Base-by-base conservation (phyloP, 2,113 vertebrate genomes). In the Rhinichthys klamathensis region DNA sequence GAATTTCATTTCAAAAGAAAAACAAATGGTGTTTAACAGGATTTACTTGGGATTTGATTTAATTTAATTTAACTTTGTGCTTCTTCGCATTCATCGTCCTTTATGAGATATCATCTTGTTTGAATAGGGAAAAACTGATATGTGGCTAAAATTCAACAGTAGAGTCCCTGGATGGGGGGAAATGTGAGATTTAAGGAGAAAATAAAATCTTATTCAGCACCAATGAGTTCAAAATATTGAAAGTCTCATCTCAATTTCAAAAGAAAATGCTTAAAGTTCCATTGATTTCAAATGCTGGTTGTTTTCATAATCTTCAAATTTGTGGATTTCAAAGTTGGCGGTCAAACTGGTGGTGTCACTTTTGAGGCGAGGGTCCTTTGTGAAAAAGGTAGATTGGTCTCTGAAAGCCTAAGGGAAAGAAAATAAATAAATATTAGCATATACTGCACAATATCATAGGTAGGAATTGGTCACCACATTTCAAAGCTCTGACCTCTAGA, bases 381-480 rank as follows among this genome's bases (percentile, higher is more conserved):
- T 95, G 94, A 92, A 95, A 96, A 87, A 96, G 90, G 90, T 96
- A 97, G 74, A 97, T 92, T 72, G 96, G 95, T 90, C 96, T 95
- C 90, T 97, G 96, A 92, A 97, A 97, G 89, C 96, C 96, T 97
- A 89, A n/a, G 30, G 77, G 0, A 1, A 69, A 8, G 69, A 2
- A 49, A 51, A 41, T 54, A 16, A 30, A 35, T 2, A 15, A 18
- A 65, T 21, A 70, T 27, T 32, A 5, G 18, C 3, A 30, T 27
- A 6, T 13, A 67, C 1, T 3, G 27, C 4, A 23, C 10, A 81
- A 67, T 67, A 32, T 69, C 9, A 56, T 23, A 70, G 67, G 35
- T 35, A 2, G 21, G 35, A 41, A 41, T 38, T 3, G 67, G n/a
- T n/a, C n/a, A n/a, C n/a, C 10, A 70, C 32, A 21, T 70, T 70